Percentiles rank a stretch among this genome's conserved stretches.
Evolutionary conservation across 2,797 vertebrate genomes (phyloP).

Genomic region (Eospalax fontanierii): DNA sequence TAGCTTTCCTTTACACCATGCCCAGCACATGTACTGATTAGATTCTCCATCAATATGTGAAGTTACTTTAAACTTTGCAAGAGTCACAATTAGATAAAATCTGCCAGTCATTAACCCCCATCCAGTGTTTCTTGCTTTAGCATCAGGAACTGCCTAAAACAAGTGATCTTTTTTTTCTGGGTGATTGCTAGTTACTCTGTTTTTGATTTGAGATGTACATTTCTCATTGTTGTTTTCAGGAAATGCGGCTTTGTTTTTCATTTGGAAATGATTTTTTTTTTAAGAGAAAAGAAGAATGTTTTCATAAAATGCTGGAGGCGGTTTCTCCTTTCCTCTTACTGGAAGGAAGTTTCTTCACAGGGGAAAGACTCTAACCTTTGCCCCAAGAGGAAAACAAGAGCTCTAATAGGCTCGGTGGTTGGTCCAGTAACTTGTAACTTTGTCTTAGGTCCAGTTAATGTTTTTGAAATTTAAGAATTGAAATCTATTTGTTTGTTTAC

Average conservation of each 20-base stretch:
- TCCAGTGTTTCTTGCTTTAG: not conserved
- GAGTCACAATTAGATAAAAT: not conserved
- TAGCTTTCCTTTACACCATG: not conserved
- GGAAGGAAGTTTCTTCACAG: not conserved
- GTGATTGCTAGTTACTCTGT: not conserved
- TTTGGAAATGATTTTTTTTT: constrained; percentile 6
- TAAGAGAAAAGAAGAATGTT: not conserved
- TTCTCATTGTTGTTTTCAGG: not conserved
- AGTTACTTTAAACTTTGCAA: not conserved
- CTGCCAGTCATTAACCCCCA: not conserved
- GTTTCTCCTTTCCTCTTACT: not conserved
- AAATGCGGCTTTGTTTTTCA: constrained; percentile 18
- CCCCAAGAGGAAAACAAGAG: not conserved
- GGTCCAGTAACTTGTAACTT: not conserved
- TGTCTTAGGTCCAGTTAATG: constrained; percentile 11
- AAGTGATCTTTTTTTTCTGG: not conserved
- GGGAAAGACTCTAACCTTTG: not conserved
- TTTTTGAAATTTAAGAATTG: constrained; percentile 61
- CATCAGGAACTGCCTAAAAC: not conserved
- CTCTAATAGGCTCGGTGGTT: not conserved
- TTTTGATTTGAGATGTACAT: constrained; percentile 33
- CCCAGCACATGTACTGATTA: not conserved
- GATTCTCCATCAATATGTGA: not conserved
- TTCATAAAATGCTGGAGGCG: not conserved
- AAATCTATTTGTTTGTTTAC: constrained; percentile 15